Evolutionary conservation across 2,888 invertebrate genomes (phyloP).

Genomic region (Latheticus oryzae): DNA sequence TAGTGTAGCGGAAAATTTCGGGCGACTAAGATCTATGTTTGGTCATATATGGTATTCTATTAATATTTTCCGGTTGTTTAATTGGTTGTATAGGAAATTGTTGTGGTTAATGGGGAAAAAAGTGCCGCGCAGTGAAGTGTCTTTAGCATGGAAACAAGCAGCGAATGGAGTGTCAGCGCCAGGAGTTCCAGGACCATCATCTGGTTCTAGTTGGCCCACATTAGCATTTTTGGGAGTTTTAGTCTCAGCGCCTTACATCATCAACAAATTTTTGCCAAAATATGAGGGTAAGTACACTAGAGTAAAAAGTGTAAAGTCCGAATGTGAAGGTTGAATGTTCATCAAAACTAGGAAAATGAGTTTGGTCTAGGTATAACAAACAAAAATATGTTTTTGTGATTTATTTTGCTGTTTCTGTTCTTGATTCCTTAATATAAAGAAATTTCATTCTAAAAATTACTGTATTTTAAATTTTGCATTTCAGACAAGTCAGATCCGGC

Average conservation of each 20-base stretch:
- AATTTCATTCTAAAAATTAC: too few species aligned
- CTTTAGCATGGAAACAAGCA: conserved; percentile 66
- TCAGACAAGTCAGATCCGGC: conserved; percentile 70
- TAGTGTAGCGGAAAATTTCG: conserved; percentile 96
- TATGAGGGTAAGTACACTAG: conserved; percentile 77
- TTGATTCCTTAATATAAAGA: too few species aligned
- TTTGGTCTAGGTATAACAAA: too few species aligned
- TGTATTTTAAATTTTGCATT: conserved; percentile 42
- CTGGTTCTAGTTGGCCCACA: conserved; percentile 84
- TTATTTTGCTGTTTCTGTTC: too few species aligned
- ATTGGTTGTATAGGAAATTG: conserved; percentile 84
- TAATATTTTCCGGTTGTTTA: conserved; percentile 82
- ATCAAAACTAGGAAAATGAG: too few species aligned
- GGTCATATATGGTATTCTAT: conserved; percentile 89
- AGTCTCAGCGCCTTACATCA: conserved; percentile 91
- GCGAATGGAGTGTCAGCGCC: too few species aligned
- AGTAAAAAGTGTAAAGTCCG: conserved; percentile 1
- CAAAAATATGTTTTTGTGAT: too few species aligned
- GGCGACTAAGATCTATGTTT: conserved; percentile 83
- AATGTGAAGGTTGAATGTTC: not conserved
- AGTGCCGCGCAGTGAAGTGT: conserved; percentile 56
- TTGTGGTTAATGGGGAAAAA: conserved; percentile 75
- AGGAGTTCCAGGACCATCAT: conserved; percentile 43
- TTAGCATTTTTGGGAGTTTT: conserved; percentile 90
- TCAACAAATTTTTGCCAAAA: conserved; percentile 82